Percentiles rank a stretch among this genome's conserved stretches.
Conservation (phyloP, 1,140 invertebrate genomes). For the Hypsibius dujardini region DNA sequence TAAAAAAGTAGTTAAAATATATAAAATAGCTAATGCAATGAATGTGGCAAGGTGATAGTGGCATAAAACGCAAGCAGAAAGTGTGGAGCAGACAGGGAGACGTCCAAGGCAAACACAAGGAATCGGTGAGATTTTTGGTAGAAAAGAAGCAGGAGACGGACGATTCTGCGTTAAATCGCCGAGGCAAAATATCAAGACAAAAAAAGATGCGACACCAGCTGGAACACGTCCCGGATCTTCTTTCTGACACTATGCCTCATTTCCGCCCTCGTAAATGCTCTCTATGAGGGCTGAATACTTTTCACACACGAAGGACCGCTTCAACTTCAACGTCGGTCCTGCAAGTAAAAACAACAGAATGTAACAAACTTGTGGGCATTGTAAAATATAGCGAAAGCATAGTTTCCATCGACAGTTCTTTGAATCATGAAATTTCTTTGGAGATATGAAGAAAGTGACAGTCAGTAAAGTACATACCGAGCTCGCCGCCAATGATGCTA, state of each 20-base stretch:
- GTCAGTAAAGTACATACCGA: constrained; percentile 26
- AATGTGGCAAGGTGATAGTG: too few relatives aligned
- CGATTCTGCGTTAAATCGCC: too few relatives aligned
- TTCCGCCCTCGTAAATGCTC: not conserved
- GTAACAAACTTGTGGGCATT: not conserved
- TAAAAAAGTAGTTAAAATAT: too few relatives aligned
- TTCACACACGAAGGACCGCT: not conserved
- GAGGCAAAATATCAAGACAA: not conserved
- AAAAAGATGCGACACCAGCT: not conserved
- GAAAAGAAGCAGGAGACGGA: not conserved
- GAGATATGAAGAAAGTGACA: too few relatives aligned
- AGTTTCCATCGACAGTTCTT: too few relatives aligned
- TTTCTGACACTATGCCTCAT: not conserved
- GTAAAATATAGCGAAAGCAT: too few relatives aligned
- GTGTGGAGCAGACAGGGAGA: not conserved
- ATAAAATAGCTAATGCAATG: too few relatives aligned
- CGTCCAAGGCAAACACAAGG: not conserved
- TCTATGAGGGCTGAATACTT: not conserved
- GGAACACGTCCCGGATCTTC: too few relatives aligned
- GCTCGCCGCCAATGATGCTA: constrained; percentile 33
- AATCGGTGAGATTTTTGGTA: not conserved
- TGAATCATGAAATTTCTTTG: too few relatives aligned
- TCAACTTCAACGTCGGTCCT: constrained; percentile 5
- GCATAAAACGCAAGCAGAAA: too few relatives aligned
- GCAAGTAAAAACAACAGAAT: not conserved